Conservation (phyloP, 1,140 invertebrate genomes). For the Tetramorium simillimum region DNA sequence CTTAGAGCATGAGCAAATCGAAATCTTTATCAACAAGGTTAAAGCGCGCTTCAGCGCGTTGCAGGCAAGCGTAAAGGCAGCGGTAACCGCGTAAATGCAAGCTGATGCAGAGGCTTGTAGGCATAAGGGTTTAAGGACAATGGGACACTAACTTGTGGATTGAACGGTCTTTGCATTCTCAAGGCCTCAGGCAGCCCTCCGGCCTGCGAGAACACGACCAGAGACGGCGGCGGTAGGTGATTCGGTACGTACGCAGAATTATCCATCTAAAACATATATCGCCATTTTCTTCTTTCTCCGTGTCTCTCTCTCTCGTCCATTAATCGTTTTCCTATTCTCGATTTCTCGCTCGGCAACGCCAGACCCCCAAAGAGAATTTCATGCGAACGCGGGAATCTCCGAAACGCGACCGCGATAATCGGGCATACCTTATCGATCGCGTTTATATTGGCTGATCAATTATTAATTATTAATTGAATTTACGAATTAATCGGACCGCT, state of each 20-base stretch:
- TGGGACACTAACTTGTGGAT: conserved; percentile 87
- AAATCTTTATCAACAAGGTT: conserved; percentile 4
- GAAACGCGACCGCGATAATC: neutral
- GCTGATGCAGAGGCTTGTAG: conserved; percentile 19
- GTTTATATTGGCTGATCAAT: conserved; percentile 25
- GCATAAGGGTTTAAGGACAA: conserved; percentile 65
- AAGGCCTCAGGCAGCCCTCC: conserved; percentile 90
- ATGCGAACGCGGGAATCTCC: neutral
- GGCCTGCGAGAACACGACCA: conserved; percentile 93
- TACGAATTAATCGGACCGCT: neutral
- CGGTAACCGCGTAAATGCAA: conserved; percentile 12
- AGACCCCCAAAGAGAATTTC: neutral
- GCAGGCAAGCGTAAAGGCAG: neutral
- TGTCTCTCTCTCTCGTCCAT: conserved; percentile 34
- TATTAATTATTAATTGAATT: conserved; percentile 27
- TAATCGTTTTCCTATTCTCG: conserved; percentile 36
- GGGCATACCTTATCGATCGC: neutral
- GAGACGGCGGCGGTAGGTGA: conserved; percentile 91
- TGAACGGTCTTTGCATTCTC: conserved; percentile 91
- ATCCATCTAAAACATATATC: conserved; percentile 87
- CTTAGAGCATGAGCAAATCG: neutral
- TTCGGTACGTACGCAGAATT: conserved; percentile 89
- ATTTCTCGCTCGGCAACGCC: conserved; percentile 8
- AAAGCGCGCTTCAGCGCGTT: neutral
- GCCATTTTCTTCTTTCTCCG: conserved; percentile 67